Percentiles rank a stretch among this genome's conserved stretches.
These are phyloP conservation scores for Poeciliopsis presidionis DNA, from an alignment of 2,797 vertebrate genomes.

Conservation along the genomic window DNA sequence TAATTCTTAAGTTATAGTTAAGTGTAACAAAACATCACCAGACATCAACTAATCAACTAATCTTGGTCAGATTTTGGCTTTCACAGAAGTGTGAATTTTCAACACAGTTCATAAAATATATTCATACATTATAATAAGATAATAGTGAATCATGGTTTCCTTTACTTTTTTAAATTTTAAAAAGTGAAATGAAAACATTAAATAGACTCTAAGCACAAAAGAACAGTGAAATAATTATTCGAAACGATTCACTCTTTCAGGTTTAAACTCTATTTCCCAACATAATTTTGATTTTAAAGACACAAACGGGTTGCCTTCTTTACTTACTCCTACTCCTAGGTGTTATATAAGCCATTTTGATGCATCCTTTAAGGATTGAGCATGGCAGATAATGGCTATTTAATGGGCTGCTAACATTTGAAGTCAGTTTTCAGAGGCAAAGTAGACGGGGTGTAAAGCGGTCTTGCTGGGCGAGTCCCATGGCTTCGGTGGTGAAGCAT, in stretches of 20 bases:
- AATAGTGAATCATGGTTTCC: not conserved
- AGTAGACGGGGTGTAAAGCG: conserved; percentile 3
- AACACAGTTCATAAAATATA: not conserved
- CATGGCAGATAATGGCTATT: conserved; percentile 9
- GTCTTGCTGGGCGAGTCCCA: conserved; percentile 11
- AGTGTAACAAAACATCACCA: too few species aligned
- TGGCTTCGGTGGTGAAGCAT: conserved; percentile 10
- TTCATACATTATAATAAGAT: not conserved
- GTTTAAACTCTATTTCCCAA: not conserved
- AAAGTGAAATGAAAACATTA: not conserved
- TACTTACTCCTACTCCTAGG: conserved; percentile 4
- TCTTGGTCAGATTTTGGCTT: not conserved
- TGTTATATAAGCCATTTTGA: conserved; percentile 11
- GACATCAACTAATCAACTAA: not conserved
- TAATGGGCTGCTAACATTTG: conserved; percentile 4
- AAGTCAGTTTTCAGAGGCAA: conserved; percentile 13
- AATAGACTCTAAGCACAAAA: not conserved
- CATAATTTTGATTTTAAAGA: not conserved
- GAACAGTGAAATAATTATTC: not conserved
- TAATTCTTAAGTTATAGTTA: too few species aligned
- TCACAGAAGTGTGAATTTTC: not conserved
- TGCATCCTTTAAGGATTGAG: conserved; percentile 7
- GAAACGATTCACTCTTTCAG: not conserved
- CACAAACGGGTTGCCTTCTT: not conserved
- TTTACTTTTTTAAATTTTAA: not conserved